Percentiles rank a stretch among this genome's conserved stretches.
These are phyloP conservation scores for Tipula confusa DNA, from an alignment of 2,888 invertebrate species.

Conservation along the genomic window DNA sequence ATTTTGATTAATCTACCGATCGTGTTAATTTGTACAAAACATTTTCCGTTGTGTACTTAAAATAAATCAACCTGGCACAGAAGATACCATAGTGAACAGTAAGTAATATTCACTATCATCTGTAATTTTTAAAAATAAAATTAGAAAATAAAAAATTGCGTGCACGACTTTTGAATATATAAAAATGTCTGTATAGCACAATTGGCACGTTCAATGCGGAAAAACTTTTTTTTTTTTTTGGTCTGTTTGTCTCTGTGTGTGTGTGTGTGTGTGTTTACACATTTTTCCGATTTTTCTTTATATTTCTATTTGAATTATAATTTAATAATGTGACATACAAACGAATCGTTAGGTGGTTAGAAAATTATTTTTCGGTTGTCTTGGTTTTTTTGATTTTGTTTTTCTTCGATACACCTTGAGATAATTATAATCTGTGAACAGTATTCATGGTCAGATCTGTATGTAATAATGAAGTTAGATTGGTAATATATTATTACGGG, in stretches of 20 bases:
- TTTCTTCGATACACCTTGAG: background rate
- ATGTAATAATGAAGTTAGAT: no score
- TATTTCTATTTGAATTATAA: background rate
- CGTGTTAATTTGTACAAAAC: background rate
- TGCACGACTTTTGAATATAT: background rate
- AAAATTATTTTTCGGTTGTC: background rate
- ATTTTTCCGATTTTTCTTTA: background rate
- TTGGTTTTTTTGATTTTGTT: no score
- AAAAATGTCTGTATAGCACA: background rate
- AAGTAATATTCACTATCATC: background rate
- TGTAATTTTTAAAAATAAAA: background rate
- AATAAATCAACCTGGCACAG: background rate
- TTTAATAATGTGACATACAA: slow-evolving; percentile 7
- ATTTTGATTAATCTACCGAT: background rate
- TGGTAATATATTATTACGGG: no score
- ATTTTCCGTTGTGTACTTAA: background rate
- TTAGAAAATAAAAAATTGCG: background rate
- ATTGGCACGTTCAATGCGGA: slow-evolving; percentile 30
- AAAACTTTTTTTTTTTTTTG: slow-evolving; percentile 13
- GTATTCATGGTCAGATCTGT: no score
- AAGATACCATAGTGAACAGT: background rate
- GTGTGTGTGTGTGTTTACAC: background rate
- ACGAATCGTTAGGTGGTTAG: background rate
- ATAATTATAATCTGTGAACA: no score
- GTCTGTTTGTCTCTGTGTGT: no score